Conservation (phyloP, 2,888 invertebrate genomes). For the Drosophila multiciliata region DNA sequence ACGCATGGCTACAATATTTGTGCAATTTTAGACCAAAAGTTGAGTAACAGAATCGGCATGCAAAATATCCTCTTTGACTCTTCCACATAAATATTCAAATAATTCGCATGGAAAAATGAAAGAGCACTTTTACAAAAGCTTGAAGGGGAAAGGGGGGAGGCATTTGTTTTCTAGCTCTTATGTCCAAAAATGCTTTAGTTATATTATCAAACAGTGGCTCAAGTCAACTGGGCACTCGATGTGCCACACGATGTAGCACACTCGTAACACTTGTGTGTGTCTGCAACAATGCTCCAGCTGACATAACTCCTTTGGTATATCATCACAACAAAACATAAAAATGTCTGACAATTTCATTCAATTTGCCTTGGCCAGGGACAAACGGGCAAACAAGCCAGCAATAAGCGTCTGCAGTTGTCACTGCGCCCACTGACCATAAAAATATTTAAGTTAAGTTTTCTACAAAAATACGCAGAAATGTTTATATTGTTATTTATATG, state of each 20-base stretch:
- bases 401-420: conserved; percentile 56
- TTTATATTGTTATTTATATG: conserved; percentile 2
- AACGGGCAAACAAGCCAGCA: conserved; percentile 16
- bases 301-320: conserved; percentile 30
- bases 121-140: not conserved
- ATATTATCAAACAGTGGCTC: not conserved
- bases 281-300: conserved; percentile 7
- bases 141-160: not conserved
- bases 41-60: not conserved
- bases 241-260: conserved; percentile 7
- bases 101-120: not conserved
- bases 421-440: conserved; percentile 35
- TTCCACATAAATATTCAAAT: not conserved
- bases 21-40: not conserved
- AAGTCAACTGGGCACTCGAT: conserved; percentile 11
- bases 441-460: conserved; percentile 56
- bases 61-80: not conserved
- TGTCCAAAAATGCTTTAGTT: not conserved
- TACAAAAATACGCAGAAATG: conserved; percentile 26
- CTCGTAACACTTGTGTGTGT: not conserved
- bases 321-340: conserved; percentile 34
- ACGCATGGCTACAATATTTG: not conserved
- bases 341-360: conserved; percentile 48
- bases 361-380: conserved; percentile 46
- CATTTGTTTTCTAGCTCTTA: not conserved